Percentiles rank a stretch among this genome's conserved stretches.
Conservation (phyloP, 35 echinoderm and acorn worm genomes). For the Ophioderma brevispina region DNA sequence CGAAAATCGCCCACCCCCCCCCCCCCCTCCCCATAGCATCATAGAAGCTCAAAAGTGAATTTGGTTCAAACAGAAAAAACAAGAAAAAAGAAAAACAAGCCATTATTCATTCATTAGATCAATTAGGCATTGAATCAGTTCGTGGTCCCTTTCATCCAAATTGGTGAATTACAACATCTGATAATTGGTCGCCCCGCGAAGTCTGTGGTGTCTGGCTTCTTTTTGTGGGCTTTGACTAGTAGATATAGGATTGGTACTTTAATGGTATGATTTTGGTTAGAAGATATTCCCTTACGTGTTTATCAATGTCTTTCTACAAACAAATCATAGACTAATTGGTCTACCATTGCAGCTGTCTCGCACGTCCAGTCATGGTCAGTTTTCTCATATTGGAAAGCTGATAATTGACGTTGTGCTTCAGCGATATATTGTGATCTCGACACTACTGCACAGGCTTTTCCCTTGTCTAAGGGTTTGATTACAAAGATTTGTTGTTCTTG, state of each 20-base stretch:
- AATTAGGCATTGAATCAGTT: no score
- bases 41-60: no score
- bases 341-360: no score
- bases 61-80: no score
- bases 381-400: not conserved
- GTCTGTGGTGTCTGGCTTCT: no score
- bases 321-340: not conserved
- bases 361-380: not conserved
- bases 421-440: not conserved
- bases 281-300: not conserved
- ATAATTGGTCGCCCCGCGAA: no score
- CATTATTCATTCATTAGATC: no score
- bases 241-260: not conserved
- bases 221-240: not conserved
- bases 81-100: no score
- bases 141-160: no score
- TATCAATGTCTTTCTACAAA: not conserved
- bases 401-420: not conserved
- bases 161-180: no score
- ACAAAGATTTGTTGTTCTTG: not conserved
- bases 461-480: not conserved
- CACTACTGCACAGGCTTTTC: not conserved
- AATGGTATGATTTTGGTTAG: not conserved
- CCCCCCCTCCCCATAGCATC: no score
- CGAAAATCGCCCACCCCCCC: no score